phyloP scores from a whole-genome alignment of 2,888 invertebrate genomes.

The Oasisia sp. region DNA sequence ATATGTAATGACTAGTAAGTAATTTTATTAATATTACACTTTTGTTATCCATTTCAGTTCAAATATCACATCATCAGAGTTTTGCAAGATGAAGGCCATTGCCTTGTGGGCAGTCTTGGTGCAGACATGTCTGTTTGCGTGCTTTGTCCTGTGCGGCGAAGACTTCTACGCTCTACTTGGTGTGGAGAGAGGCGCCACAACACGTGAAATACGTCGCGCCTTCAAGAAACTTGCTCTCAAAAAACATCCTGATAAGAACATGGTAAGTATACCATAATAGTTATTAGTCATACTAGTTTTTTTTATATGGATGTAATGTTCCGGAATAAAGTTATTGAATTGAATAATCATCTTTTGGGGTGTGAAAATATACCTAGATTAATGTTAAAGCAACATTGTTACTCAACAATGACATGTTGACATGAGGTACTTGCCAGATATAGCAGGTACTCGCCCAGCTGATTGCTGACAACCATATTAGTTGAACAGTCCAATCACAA shows the following conservation, averaged over 20 bases:
- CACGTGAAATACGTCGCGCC: conserved; percentile 79
- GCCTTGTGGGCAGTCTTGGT: not conserved
- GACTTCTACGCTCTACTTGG: conserved; percentile 79
- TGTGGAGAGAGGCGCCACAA: conserved; percentile 74
- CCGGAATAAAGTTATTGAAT: too few species aligned
- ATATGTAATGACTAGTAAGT: not conserved
- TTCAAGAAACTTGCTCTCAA: conserved; percentile 81
- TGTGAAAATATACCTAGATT: too few species aligned
- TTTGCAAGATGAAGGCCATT: not conserved
- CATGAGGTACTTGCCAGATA: too few species aligned
- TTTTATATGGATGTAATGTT: too few species aligned
- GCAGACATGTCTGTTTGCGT: conserved; percentile 1
- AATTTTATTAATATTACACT: not conserved
- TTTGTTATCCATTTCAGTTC: not conserved
- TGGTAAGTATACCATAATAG: conserved; percentile 13
- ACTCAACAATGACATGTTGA: too few species aligned
- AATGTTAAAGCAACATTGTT: too few species aligned
- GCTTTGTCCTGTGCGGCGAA: conserved; percentile 25
- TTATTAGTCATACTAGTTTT: too few species aligned
- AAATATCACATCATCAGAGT: not conserved
- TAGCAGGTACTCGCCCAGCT: too few species aligned
- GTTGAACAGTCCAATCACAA: too few species aligned
- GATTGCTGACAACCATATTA: too few species aligned
- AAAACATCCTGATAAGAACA: conserved; percentile 80
- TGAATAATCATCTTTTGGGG: too few species aligned